These are phyloP conservation scores for Maniola jurtina DNA, from an alignment of 1,140 invertebrate species.

Conservation along the genomic window DNA sequence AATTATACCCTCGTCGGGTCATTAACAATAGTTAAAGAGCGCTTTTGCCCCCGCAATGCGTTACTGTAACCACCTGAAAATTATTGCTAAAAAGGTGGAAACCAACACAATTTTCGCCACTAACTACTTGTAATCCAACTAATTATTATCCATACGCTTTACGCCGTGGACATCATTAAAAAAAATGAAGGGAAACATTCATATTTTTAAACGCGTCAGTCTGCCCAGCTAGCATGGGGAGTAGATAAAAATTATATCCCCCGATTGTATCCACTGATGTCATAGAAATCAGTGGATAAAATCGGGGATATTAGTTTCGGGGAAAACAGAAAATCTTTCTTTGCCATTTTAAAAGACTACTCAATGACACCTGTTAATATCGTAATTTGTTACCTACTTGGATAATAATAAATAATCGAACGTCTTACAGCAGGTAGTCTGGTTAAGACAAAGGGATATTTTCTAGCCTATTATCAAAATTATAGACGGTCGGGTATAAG, in stretches of 20 bases:
- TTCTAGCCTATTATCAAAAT: slow-evolving; percentile 78
- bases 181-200: not conserved
- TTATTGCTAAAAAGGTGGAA: slow-evolving; percentile 24
- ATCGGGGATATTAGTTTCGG: too few species aligned
- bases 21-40: slow-evolving; percentile 69
- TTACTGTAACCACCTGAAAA: slow-evolving; percentile 44
- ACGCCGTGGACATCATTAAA: not conserved
- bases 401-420: slow-evolving; percentile 59
- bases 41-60: slow-evolving; percentile 36
- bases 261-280: too few species aligned
- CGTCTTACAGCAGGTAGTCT: slow-evolving; percentile 58
- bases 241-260: too few species aligned
- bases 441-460: slow-evolving; percentile 72
- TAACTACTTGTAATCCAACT: slow-evolving; percentile 19
- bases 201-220: too few species aligned
- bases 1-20: slow-evolving; percentile 67
- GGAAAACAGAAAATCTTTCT: not conserved
- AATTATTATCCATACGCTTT: slow-evolving; percentile 17
- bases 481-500: slow-evolving; percentile 62
- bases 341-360: not conserved
- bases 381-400: not conserved
- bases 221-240: too few species aligned
- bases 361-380: not conserved
- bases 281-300: too few species aligned
- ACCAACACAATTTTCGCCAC: slow-evolving; percentile 23